A percentile compares a stretch with the other conserved stretches of the same genome.
phyloP scores from a whole-genome alignment of 1,140 invertebrate species.

The Nasonia giraulti region DNA sequence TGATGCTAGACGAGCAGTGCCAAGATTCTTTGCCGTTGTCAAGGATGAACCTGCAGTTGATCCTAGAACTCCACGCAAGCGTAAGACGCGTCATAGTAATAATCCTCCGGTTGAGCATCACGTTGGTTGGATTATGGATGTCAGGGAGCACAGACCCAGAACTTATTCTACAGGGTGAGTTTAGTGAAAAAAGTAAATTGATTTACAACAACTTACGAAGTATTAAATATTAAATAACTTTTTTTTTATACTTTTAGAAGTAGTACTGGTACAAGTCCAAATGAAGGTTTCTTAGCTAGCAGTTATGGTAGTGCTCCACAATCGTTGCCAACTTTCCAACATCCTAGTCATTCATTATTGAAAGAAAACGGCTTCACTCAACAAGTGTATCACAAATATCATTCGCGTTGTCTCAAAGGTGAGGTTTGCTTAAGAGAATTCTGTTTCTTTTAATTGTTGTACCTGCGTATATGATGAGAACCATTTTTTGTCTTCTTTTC shows the following conservation, averaged over 20 bases:
- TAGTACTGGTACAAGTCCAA: slow-evolving; percentile 84
- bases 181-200: slow-evolving; percentile 6
- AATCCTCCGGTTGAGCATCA: slow-evolving; percentile 96
- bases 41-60: slow-evolving; percentile 83
- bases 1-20: slow-evolving; percentile 63
- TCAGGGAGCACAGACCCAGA: slow-evolving; percentile 85
- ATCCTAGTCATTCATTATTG: slow-evolving; percentile 96
- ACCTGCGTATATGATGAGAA: slow-evolving; percentile 62
- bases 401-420: slow-evolving; percentile 94
- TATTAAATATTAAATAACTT: not conserved
- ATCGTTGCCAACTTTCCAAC: slow-evolving; percentile 93
- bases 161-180: slow-evolving; percentile 83
- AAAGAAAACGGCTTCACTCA: slow-evolving; percentile 98
- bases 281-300: slow-evolving; percentile 78
- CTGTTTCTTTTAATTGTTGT: slow-evolving; percentile 9
- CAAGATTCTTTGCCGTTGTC: slow-evolving; percentile 96
- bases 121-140: slow-evolving; percentile 97
- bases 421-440: slow-evolving; percentile 47
- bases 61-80: slow-evolving; percentile 84
- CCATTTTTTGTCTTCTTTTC: slow-evolving; percentile 71
- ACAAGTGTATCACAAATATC: slow-evolving; percentile 96
- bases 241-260: slow-evolving; percentile 73
- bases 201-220: not conserved
- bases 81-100: slow-evolving; percentile 92
- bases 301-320: slow-evolving; percentile 85